These are phyloP conservation scores for Tridacna gigas DNA, from an alignment of 2,888 invertebrate species.

Conservation along the genomic window DNA sequence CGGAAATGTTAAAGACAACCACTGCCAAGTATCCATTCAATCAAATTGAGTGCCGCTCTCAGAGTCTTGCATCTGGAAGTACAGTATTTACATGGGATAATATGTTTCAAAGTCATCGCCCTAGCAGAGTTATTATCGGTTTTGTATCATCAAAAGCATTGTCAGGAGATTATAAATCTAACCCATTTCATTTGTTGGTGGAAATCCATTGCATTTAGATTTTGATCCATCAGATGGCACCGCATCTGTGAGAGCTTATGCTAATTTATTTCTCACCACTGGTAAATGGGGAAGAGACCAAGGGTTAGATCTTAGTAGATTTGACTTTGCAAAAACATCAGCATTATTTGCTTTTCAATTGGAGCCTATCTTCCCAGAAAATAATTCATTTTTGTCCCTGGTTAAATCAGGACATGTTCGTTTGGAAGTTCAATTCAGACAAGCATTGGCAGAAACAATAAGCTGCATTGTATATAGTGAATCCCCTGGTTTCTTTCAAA, in stretches of 20 bases:
- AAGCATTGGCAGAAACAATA: constrained; percentile 32
- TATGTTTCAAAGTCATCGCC: constrained; percentile 49
- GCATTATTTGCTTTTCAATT: constrained; percentile 50
- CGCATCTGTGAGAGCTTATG: constrained; percentile 38
- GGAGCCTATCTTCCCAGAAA: constrained; percentile 43
- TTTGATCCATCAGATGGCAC: constrained; percentile 31
- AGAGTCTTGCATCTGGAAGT: constrained; percentile 51
- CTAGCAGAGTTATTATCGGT: constrained; percentile 38
- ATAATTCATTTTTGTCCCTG: constrained; percentile 41
- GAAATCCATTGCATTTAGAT: constrained; percentile 51
- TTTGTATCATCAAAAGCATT: constrained; percentile 50
- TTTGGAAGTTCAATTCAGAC: constrained; percentile 48
- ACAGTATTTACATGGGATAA: constrained; percentile 52
- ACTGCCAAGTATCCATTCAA: constrained; percentile 53
- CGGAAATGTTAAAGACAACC: constrained; percentile 51
- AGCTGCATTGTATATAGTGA: no score
- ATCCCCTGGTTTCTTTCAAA: constrained; percentile 46
- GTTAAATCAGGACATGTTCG: constrained; percentile 57
- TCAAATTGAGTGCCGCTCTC: constrained; percentile 40
- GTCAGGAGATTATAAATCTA: constrained; percentile 46
- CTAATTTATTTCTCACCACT: constrained; percentile 38
- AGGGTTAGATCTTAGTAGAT: constrained; percentile 40
- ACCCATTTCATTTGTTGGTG: constrained; percentile 55
- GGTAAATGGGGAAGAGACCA: constrained; percentile 40
- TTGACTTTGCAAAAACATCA: constrained; percentile 41